phyloP scores from a whole-genome alignment of 2,888 invertebrate genomes.

The Noctua janthina region DNA sequence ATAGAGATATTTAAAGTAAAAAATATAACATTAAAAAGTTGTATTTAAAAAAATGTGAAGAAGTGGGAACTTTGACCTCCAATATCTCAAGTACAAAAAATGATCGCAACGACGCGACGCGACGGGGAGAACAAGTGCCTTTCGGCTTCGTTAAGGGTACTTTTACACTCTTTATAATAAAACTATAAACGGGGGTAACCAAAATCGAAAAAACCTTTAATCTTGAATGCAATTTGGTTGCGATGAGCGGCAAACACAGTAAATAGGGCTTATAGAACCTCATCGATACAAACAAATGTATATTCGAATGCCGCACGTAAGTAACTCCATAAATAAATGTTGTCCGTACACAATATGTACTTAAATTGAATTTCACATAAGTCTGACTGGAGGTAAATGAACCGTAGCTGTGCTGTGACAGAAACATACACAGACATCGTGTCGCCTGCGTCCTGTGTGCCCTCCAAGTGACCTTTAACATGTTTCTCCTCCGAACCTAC shows the following conservation, averaged over 20 bases:
- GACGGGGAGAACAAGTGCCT: too few species aligned
- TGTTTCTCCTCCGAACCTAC: constrained; percentile 49
- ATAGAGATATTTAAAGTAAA: too few species aligned
- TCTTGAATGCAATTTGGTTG: constrained; percentile 17
- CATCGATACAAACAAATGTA: constrained; percentile 25
- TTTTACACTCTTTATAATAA: background rate
- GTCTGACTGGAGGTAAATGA: constrained; percentile 66
- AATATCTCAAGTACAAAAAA: too few species aligned
- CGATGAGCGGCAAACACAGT: constrained; percentile 9
- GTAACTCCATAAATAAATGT: constrained; percentile 25
- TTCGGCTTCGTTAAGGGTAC: too few species aligned
- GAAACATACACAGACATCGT: constrained; percentile 68
- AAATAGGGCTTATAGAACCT: background rate
- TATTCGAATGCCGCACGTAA: constrained; percentile 23
- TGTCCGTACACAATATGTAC: constrained; percentile 23
- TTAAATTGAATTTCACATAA: constrained; percentile 37
- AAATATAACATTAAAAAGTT: too few species aligned
- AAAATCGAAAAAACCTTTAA: constrained; percentile 18
- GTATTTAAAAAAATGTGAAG: too few species aligned
- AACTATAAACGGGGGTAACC: constrained; percentile 10
- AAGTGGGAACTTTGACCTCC: too few species aligned
- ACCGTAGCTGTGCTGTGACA: constrained; percentile 59
- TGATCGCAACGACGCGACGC: too few species aligned
- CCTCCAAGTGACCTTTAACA: constrained; percentile 78
- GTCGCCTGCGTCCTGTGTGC: constrained; percentile 70